A percentile compares a stretch with the other conserved stretches of the same genome.
Conservation (phyloP, 1,140 invertebrate genomes). For the Zaprionus ornatus region DNA sequence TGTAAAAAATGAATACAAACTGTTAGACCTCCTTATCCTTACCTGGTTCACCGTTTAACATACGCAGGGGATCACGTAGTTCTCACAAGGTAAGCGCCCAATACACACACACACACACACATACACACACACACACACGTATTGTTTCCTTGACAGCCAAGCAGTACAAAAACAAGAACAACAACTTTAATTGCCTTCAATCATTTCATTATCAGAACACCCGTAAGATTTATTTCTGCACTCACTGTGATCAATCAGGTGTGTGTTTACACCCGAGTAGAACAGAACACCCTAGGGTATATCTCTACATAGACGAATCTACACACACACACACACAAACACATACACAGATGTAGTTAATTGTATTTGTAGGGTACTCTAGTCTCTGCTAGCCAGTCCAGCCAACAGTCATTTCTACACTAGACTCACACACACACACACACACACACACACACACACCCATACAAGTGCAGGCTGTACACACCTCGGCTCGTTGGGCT, state of each 20-base stretch:
- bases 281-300: not conserved
- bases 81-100: conserved; percentile 92
- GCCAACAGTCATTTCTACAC: not conserved
- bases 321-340: not conserved
- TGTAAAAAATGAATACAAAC: conserved; percentile 71
- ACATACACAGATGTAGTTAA: conserved; percentile 1
- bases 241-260: not conserved
- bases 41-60: conserved; percentile 97
- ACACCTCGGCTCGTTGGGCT: not conserved
- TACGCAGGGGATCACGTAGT: conserved; percentile 93
- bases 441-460: conserved; percentile 6
- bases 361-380: conserved; percentile 10
- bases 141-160: conserved; percentile 44
- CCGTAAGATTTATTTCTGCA: not conserved
- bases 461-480: conserved; percentile 10
- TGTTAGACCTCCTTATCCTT: conserved; percentile 96
- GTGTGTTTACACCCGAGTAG: not conserved
- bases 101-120: conserved; percentile 59
- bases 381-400: not conserved
- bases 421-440: not conserved
- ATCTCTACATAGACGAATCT: not conserved
- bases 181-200: conserved; percentile 22
- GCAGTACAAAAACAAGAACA: conserved; percentile 32
- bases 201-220: conserved; percentile 25
- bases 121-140: conserved; percentile 37